These are phyloP conservation scores for Neostethus bicornis DNA, from an alignment of 2,797 vertebrate species.

Conservation along the genomic window DNA sequence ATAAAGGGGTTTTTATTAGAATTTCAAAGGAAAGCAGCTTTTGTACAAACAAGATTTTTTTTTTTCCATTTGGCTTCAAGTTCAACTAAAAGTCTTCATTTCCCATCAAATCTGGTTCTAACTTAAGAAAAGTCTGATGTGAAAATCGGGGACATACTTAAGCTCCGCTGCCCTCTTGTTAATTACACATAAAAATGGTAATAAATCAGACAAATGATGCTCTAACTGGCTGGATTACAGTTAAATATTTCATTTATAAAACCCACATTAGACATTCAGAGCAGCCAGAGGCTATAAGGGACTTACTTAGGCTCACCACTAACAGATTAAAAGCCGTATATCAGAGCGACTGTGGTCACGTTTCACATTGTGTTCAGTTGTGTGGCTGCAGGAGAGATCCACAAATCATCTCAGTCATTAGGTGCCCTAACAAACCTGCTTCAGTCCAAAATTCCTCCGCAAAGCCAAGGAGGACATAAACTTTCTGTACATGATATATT, in stretches of 20 bases:
- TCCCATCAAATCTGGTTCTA: conserved; percentile 29
- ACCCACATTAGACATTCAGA: conserved; percentile 40
- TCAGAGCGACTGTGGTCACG: conserved; percentile 52
- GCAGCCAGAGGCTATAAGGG: conserved; percentile 49
- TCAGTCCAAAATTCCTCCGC: conserved; percentile 46
- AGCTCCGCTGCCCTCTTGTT: conserved; percentile 31
- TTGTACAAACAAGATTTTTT: no score
- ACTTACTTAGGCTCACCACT: conserved; percentile 46
- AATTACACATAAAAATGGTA: conserved; percentile 33
- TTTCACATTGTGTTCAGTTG: conserved; percentile 36
- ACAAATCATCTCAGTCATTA: conserved; percentile 60
- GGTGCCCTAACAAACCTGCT: conserved; percentile 44
- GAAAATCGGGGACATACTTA: conserved; percentile 19
- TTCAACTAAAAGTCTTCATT: conserved; percentile 9
- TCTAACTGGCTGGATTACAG: conserved; percentile 39
- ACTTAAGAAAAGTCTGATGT: conserved; percentile 23
- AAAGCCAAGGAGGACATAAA: conserved; percentile 51
- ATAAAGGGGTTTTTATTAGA: no score
- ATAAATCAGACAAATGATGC: conserved; percentile 52
- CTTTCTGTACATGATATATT: conserved; percentile 38
- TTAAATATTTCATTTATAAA: conserved; percentile 61
- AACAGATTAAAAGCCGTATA: conserved; percentile 50
- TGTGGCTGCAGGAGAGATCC: conserved; percentile 41
- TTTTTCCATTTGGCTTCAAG: no score
- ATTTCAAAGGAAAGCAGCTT: no score